Percentiles rank a stretch among this genome's conserved stretches.
phyloP scores from a whole-genome alignment of 2,113 vertebrate species.

The Hippopotamus amphibius region DNA sequence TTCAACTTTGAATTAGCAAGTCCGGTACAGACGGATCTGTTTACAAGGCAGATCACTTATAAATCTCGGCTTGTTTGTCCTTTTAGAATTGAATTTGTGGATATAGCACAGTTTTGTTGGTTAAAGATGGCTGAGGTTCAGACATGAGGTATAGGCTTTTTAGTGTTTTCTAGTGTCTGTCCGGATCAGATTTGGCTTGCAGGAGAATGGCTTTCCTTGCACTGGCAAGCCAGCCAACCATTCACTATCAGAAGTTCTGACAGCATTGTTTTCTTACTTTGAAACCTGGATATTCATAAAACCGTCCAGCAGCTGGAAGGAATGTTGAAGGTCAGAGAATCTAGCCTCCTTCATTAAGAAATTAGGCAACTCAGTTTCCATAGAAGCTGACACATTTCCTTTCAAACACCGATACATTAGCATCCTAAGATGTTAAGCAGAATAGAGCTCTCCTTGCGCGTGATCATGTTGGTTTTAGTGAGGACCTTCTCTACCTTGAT shows the following conservation, averaged over 20 bases:
- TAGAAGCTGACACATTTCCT: neutral
- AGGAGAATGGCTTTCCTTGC: neutral
- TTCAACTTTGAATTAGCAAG: neutral
- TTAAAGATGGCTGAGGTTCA: neutral
- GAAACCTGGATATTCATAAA: neutral
- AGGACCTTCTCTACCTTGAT: neutral
- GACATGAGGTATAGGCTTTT: neutral
- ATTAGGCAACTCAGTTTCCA: neutral
- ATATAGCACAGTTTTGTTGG: neutral
- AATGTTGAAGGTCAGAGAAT: neutral
- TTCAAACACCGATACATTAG: neutral
- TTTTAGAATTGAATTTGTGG: neutral
- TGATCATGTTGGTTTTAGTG: neutral
- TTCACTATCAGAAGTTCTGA: neutral
- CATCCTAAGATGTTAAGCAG: neutral
- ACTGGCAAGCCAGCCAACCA: neutral
- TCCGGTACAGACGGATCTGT: neutral
- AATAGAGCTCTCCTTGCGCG: fast-evolving
- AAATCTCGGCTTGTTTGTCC: neutral
- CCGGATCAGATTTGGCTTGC: neutral
- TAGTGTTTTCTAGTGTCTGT: neutral
- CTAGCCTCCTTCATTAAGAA: neutral
- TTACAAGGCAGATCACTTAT: neutral
- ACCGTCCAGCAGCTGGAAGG: neutral
- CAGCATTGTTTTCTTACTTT: neutral